These are phyloP conservation scores for Malurus splendens DNA, from an alignment of 2,797 vertebrate genomes.

Conservation along the genomic window DNA sequence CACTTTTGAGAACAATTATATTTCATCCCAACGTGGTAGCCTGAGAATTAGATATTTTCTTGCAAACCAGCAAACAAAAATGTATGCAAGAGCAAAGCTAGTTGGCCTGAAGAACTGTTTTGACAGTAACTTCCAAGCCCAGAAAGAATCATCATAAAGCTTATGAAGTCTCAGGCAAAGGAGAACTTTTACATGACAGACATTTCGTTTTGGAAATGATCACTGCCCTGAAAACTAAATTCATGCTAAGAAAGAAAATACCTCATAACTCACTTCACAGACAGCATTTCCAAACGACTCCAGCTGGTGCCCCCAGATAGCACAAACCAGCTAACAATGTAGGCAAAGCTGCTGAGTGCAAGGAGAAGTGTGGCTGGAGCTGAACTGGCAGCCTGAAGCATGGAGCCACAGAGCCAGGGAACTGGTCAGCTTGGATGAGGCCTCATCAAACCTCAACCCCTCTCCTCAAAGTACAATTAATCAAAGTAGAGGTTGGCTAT, in stretches of 20 bases:
- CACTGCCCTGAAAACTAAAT: background rate
- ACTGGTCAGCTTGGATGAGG: accelerated
- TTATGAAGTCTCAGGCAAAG: background rate
- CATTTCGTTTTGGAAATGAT: background rate
- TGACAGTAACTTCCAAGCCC: background rate
- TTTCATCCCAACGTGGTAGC: background rate
- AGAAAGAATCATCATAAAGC: background rate
- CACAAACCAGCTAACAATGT: background rate
- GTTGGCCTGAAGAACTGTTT: background rate
- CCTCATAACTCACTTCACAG: background rate
- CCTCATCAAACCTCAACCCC: background rate
- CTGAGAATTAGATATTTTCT: background rate
- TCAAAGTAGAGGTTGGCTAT: background rate
- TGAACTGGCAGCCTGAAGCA: background rate
- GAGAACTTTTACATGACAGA: background rate
- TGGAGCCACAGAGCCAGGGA: background rate
- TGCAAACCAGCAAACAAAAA: background rate
- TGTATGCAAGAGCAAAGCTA: background rate
- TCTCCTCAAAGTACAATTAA: background rate
- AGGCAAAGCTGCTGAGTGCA: background rate
- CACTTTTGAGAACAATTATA: background rate
- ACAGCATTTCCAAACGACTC: background rate
- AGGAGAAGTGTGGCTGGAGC: background rate
- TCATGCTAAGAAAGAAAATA: background rate
- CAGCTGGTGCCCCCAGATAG: background rate